Evolutionary conservation across 2,113 vertebrate genomes (phyloP).

Genomic region (Nibea coibor): DNA sequence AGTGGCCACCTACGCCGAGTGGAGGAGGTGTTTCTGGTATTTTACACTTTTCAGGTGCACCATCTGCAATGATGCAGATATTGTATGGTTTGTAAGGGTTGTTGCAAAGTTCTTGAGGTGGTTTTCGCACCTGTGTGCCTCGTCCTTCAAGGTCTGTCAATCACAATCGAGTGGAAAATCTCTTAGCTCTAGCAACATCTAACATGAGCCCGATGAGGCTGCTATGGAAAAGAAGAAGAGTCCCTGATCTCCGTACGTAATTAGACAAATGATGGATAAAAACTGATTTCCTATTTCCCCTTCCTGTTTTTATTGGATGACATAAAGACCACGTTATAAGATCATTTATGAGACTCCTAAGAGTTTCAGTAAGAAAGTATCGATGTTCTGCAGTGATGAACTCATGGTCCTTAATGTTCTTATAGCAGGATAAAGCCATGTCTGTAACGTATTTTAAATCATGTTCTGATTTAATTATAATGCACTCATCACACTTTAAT

Average conservation of each 20-base stretch:
- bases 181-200: background rate
- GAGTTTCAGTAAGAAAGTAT: background rate
- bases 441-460: slow-evolving; percentile 32
- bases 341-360: background rate
- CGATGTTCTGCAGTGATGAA: background rate
- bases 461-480: slow-evolving; percentile 42
- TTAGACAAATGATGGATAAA: background rate
- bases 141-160: background rate
- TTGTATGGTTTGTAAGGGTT: background rate
- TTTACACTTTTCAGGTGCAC: background rate
- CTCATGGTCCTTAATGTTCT: slow-evolving; percentile 8
- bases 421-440: background rate
- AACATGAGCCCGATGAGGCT: background rate
- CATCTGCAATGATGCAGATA: background rate
- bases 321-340: background rate
- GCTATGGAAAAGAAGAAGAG: background rate
- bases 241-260: background rate
- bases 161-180: background rate
- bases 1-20: background rate
- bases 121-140: background rate
- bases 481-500: slow-evolving; percentile 27
- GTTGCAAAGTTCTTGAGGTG: background rate
- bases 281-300: background rate
- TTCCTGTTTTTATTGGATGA: background rate
- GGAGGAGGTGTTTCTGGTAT: background rate